Conservation (phyloP, 2,888 invertebrate genomes). For the Neria commutata region DNA sequence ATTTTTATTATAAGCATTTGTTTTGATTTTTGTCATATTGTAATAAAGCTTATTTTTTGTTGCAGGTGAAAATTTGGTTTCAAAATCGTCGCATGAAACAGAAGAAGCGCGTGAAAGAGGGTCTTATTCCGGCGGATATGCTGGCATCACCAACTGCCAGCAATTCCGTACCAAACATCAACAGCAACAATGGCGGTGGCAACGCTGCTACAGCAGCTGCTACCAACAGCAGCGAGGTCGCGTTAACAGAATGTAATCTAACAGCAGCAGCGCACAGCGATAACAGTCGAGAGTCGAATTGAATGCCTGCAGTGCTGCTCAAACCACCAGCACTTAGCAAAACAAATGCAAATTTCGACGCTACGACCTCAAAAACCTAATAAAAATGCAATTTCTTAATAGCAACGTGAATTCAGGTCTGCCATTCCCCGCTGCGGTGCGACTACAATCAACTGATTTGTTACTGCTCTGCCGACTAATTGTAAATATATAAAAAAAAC, state of each 20-base stretch:
- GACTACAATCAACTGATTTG: no score
- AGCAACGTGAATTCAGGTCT: no score
- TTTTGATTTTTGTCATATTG: neutral
- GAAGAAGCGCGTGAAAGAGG: slow-evolving; percentile 95
- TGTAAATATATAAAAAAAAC: no score
- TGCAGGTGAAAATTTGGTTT: slow-evolving; percentile 92
- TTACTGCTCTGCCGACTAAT: no score
- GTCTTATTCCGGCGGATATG: slow-evolving; percentile 73
- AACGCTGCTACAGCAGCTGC: slow-evolving; percentile 13
- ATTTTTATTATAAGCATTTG: neutral
- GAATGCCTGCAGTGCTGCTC: no score
- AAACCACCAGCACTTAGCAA: no score
- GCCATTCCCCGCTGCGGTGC: no score
- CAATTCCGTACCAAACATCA: slow-evolving; percentile 32
- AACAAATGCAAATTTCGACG: no score
- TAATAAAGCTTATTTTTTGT: neutral
- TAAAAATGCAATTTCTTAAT: no score
- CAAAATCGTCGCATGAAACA: slow-evolving; percentile 99
- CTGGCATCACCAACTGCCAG: slow-evolving; percentile 63
- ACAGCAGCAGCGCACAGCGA: slow-evolving; percentile 70
- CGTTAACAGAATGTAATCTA: slow-evolving; percentile 31
- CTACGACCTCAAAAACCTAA: no score
- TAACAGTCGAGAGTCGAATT: slow-evolving; percentile 75
- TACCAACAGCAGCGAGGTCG: neutral
- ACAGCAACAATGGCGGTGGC: slow-evolving; percentile 13